These are phyloP conservation scores for Cryptops parisi DNA, from an alignment of 2,888 invertebrate genomes.

Conservation along the genomic window DNA sequence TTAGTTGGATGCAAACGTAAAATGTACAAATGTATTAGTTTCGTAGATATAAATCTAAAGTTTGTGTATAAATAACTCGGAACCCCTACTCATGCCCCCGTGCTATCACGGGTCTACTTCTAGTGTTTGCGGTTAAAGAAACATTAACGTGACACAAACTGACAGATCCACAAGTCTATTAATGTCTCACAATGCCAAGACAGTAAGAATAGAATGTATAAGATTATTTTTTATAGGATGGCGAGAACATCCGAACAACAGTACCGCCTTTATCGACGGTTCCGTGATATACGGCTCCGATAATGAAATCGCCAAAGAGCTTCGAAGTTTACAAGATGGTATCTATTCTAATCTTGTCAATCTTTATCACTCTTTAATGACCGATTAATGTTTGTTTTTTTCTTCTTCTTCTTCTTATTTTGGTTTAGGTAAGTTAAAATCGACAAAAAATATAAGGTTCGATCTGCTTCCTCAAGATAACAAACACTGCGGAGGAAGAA, in stretches of 20 bases:
- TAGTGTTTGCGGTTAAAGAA: too few relatives aligned
- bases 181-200: too few relatives aligned
- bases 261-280: conserved; percentile 21
- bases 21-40: conserved; percentile 5
- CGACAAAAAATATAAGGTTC: conserved; percentile 33
- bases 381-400: not conserved
- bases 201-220: not conserved
- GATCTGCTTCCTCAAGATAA: conserved; percentile 53
- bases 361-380: not conserved
- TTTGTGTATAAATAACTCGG: not conserved
- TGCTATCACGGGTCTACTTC: too few relatives aligned
- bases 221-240: conserved; percentile 16
- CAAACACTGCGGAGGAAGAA: conserved; percentile 43
- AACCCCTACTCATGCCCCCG: too few relatives aligned
- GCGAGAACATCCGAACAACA: conserved; percentile 21
- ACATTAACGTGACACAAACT: too few relatives aligned
- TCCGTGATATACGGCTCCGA: conserved; percentile 20
- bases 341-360: not conserved
- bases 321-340: conserved; percentile 18
- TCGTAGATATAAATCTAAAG: not conserved
- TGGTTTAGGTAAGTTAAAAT: conserved; percentile 4
- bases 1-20: conserved; percentile 19
- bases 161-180: too few relatives aligned
- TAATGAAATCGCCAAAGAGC: conserved; percentile 14
- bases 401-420: not conserved